These are phyloP conservation scores for Lepidurus couesii DNA, from an alignment of 1,140 invertebrate species.

Conservation along the genomic window DNA sequence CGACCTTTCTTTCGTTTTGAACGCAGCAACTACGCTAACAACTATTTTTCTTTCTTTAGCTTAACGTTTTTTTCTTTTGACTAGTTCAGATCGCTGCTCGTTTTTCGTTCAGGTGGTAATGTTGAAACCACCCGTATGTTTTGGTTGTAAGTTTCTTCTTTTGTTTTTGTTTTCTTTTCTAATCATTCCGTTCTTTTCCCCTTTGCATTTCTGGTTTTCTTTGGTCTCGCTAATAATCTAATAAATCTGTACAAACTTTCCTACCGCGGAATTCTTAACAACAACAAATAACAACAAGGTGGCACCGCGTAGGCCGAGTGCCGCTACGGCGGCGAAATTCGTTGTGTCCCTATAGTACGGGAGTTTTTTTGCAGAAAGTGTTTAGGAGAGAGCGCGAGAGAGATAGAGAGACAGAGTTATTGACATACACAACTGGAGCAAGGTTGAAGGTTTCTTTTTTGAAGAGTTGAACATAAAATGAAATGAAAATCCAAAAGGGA, in stretches of 20 bases:
- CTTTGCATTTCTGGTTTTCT: not conserved
- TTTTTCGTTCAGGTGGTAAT: not conserved
- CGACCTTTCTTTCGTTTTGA: not conserved
- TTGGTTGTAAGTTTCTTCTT: too few species aligned
- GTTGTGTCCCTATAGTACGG: constrained; percentile 21
- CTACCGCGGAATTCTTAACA: constrained; percentile 11
- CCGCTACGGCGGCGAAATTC: constrained; percentile 17
- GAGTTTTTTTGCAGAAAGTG: constrained; percentile 14
- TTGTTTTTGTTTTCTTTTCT: too few species aligned
- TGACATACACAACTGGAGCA: not conserved
- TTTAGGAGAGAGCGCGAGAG: not conserved
- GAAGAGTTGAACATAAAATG: not conserved
- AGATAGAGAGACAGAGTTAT: not conserved
- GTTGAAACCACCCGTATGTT: too few species aligned
- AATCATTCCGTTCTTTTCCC: not conserved
- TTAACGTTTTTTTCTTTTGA: not conserved
- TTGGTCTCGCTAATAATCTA: not conserved
- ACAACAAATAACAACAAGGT: constrained; percentile 22
- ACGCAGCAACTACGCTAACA: not conserved
- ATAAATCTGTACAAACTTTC: constrained; percentile 19
- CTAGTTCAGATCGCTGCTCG: not conserved
- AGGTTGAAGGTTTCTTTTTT: constrained; percentile 3
- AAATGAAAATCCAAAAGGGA: not conserved
- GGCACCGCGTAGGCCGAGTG: constrained; percentile 17
- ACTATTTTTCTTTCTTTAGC: not conserved